Evolutionary conservation across 2,797 vertebrate species (phyloP).

Genomic region (Ctenopoma kingsleyae): DNA sequence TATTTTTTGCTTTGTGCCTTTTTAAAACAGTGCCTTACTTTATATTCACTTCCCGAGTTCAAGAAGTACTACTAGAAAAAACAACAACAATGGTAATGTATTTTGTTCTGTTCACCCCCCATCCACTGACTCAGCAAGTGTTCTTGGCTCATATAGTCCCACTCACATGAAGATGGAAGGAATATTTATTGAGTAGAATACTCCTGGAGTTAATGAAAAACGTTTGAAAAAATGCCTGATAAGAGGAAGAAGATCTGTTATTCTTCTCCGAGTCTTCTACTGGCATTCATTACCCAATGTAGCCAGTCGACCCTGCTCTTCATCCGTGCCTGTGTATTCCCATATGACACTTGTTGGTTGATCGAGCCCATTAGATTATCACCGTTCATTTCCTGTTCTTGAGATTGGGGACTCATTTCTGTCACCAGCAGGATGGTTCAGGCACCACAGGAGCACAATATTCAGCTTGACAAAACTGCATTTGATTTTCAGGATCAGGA

Average conservation of each 20-base stretch:
- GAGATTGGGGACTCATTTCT: conserved; percentile 33
- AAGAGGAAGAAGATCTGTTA: conserved; percentile 43
- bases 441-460: conserved; percentile 9
- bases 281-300: conserved; percentile 38
- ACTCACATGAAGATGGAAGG: conserved; percentile 48
- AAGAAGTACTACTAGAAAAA: conserved; percentile 15
- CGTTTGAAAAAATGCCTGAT: conserved; percentile 50
- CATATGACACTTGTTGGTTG: conserved; percentile 59
- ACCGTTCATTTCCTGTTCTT: conserved; percentile 46
- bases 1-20: conserved; percentile 9
- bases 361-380: conserved; percentile 59
- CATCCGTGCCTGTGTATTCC: conserved; percentile 35
- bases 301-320: conserved; percentile 40
- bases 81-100: conserved; percentile 26
- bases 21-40: conserved; percentile 38
- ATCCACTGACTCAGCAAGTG: conserved; percentile 64
- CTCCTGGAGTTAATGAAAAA: conserved; percentile 59
- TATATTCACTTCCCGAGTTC: conserved; percentile 46
- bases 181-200: conserved; percentile 51
- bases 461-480: conserved; percentile 47
- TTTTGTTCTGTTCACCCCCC: conserved; percentile 50
- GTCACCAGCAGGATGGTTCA: conserved; percentile 38
- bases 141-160: conserved; percentile 50
- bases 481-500: conserved; percentile 65
- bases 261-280: conserved; percentile 27